Evolutionary conservation across 1,140 invertebrate genomes (phyloP), one percentile per base, ranked within the genome.

Genomic region (Latrodectus geometricus): DNA sequence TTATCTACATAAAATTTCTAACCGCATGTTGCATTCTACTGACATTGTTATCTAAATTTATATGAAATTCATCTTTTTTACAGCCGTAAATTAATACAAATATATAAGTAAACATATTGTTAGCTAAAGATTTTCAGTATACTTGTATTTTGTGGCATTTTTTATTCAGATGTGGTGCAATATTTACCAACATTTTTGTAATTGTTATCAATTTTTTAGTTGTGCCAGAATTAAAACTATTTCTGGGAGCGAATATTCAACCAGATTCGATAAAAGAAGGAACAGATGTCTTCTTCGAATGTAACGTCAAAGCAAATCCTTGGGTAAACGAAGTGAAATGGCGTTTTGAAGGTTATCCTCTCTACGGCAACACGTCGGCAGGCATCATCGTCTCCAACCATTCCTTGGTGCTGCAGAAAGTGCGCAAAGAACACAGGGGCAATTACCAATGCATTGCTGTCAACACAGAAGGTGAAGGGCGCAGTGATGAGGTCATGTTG

Each of bases 221-320:
- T 81, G 77, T 84, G n/a, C 89, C 89, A 9, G 87, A 89, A 17
- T n/a, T 90, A 11, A 89, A 87, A 23, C 68, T 90, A 5, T 79
- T 82, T 52, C 72, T 90, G n/a, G 89, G 89, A 11, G 86, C 89
- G 8, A 89, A 89, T 73, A 92, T 97, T 82, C 95, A 96, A 89
- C 94, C 95, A n/a, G 94, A 95, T 87, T 95, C 97, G 91, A 97
- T 93, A 68, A 91, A 91, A 88, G 92, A 92, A 88, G 95, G 95
- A 9, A 95, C 95, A 66, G 96, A 97, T 91, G 96, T 97, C 73
- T 97, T 96, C 91, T 95, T 97, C 89, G 96, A 97, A 91, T 97
- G 96, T 91, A 95, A 95, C 90, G 96, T 97, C 88, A 95, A 94
- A 91, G 95, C 96, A 14, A 97, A 97, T 92, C 96, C 96, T 0